Evolutionary conservation across 2,888 invertebrate species (phyloP).

Genomic region (Notodromas monacha): DNA sequence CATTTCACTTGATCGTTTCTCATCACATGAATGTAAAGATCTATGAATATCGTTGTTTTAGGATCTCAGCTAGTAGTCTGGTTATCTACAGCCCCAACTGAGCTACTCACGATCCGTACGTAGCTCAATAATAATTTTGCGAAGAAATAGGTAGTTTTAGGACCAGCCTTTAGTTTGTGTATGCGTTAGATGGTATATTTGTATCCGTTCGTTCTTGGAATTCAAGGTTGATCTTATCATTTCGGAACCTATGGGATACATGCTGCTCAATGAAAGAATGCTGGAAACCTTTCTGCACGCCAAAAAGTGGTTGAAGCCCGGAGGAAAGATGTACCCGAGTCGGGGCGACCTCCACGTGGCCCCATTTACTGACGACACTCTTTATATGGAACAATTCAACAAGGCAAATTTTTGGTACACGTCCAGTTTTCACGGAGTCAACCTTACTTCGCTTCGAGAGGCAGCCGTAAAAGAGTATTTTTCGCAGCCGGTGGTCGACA

Average conservation of each 20-base stretch:
- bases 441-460: conserved; percentile 56
- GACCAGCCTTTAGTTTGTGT: too few species aligned
- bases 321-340: conserved; percentile 38
- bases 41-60: conserved; percentile 72
- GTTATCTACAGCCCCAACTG: conserved; percentile 89
- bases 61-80: conserved; percentile 66
- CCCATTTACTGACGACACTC: conserved; percentile 83
- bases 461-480: conserved; percentile 92
- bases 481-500: conserved; percentile 87
- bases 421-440: conserved; percentile 86
- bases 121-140: too few species aligned
- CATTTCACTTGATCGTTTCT: too few species aligned
- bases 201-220: too few species aligned
- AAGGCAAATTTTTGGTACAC: conserved; percentile 99
- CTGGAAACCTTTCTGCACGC: conserved; percentile 92
- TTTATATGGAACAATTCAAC: conserved; percentile 89
- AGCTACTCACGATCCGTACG: conserved; percentile 88
- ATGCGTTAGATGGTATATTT: too few species aligned
- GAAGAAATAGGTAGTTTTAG: too few species aligned
- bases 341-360: conserved; percentile 86
- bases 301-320: conserved; percentile 75
- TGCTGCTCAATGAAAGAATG: conserved; percentile 97
- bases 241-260: conserved; percentile 99
- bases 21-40: too few species aligned
- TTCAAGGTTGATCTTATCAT: conserved; percentile 79